These are phyloP conservation scores for Dysidea cf. avara DNA, from an alignment of 37 sponge, comb jelly and placozoan species.

Conservation along the genomic window DNA sequence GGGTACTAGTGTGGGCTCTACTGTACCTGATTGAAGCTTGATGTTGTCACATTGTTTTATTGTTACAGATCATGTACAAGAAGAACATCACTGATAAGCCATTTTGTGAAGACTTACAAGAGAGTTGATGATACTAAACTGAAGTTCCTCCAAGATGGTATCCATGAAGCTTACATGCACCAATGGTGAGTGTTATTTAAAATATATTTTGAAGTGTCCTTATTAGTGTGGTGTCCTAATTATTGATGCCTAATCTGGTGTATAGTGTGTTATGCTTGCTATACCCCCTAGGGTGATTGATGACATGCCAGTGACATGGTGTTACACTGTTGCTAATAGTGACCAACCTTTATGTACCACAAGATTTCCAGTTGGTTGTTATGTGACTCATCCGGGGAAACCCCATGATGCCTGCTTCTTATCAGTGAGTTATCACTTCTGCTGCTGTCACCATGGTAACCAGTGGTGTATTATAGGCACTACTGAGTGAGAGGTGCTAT, in stretches of 20 bases:
- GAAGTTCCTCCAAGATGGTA: slow-evolving; percentile 51
- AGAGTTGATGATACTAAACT: slow-evolving; percentile 25
- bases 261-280: no score
- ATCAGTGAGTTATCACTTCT: slow-evolving; percentile 74
- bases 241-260: no score
- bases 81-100: slow-evolving; percentile 13
- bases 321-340: slow-evolving; percentile 53
- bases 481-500: slow-evolving; percentile 30
- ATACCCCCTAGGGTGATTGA: slow-evolving; percentile 76
- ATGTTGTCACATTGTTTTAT: no score
- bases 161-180: slow-evolving; percentile 77
- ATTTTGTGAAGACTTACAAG: slow-evolving; percentile 27
- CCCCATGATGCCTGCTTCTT: slow-evolving; percentile 70
- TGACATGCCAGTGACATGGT: slow-evolving; percentile 99
- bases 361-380: slow-evolving; percentile 97
- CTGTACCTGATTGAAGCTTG: no score
- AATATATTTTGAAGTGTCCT: no score
- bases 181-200: slow-evolving; percentile 32
- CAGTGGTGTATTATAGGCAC: slow-evolving; percentile 17
- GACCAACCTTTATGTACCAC: slow-evolving; percentile 80
- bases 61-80: slow-evolving; percentile 28
- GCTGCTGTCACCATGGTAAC: slow-evolving; percentile 7
- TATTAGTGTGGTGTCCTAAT: no score
- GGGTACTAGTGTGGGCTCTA: no score
- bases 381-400: slow-evolving; percentile 52